phyloP scores from a whole-genome alignment of 1,140 invertebrate species.

The Drosophila suzukii region DNA sequence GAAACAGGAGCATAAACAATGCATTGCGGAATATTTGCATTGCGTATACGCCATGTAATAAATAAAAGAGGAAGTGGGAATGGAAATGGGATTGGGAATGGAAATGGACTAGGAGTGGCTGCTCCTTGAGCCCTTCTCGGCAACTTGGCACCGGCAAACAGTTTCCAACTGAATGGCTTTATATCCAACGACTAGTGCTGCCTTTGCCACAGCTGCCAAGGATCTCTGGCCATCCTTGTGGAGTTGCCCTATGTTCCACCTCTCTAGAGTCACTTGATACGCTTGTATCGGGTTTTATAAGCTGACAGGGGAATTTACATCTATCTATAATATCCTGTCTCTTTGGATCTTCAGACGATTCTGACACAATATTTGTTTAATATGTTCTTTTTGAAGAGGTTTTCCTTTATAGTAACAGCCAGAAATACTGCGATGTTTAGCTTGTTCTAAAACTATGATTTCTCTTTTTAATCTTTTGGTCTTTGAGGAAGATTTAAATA shows the following conservation, averaged over 20 bases:
- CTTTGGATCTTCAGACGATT: no score
- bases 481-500: no score
- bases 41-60: conserved; percentile 77
- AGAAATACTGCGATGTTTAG: no score
- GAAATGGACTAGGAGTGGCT: conserved; percentile 15
- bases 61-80: conserved; percentile 57
- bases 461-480: no score
- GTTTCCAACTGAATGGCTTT: conserved; percentile 78
- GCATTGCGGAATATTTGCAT: conserved; percentile 59
- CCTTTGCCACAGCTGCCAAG: conserved; percentile 73
- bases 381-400: no score
- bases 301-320: no score
- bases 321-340: no score
- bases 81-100: conserved; percentile 4
- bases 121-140: conserved; percentile 52
- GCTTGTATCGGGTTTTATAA: no score
- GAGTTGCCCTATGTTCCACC: background rate
- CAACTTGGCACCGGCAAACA: conserved; percentile 69
- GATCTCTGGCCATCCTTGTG: conserved; percentile 53
- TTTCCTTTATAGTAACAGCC: no score
- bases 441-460: no score
- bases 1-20: conserved; percentile 56
- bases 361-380: no score
- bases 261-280: background rate
- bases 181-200: conserved; percentile 65